Conservation (phyloP, 2,888 invertebrate genomes). For the Hybos culiciformis region DNA sequence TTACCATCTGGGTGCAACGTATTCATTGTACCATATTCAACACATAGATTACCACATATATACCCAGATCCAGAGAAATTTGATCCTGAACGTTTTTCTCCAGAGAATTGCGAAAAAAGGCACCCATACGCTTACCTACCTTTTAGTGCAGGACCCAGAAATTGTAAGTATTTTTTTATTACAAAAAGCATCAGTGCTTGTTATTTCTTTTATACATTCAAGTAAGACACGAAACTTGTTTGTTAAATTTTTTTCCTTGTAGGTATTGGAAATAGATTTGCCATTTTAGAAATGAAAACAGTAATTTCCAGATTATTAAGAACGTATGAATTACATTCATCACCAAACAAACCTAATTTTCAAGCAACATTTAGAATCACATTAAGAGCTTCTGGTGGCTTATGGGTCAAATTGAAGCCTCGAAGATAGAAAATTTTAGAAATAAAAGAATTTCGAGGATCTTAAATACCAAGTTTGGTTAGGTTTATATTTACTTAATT, state of each 20-base stretch:
- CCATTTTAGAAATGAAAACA: slow-evolving; percentile 45
- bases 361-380: slow-evolving; percentile 41
- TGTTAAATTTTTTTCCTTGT: too few relatives aligned
- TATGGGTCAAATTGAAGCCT: slow-evolving; percentile 41
- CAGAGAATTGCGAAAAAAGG: slow-evolving; percentile 37
- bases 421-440: too few relatives aligned
- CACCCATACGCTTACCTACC: slow-evolving; percentile 45
- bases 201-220: too few relatives aligned
- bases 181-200: too few relatives aligned
- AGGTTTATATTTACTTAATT: slow-evolving; percentile 8
- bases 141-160: slow-evolving; percentile 46
- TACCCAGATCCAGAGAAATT: slow-evolving; percentile 43
- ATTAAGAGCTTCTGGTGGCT: slow-evolving; percentile 42
- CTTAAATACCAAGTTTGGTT: slow-evolving; percentile 2
- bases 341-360: slow-evolving; percentile 39
- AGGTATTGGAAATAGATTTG: slow-evolving; percentile 46
- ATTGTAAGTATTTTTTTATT: too few relatives aligned
- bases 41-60: slow-evolving; percentile 41
- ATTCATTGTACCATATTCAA: slow-evolving; percentile 41
- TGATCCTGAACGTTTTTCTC: slow-evolving; percentile 43
- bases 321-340: slow-evolving; percentile 37
- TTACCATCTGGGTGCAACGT: slow-evolving; percentile 43
- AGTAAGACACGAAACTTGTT: too few relatives aligned
- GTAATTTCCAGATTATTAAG: slow-evolving; percentile 40
- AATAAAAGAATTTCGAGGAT: background rate